Base-by-base conservation (phyloP, 1,140 invertebrate genomes). In the Pseudomyrmex sp. region DNA sequence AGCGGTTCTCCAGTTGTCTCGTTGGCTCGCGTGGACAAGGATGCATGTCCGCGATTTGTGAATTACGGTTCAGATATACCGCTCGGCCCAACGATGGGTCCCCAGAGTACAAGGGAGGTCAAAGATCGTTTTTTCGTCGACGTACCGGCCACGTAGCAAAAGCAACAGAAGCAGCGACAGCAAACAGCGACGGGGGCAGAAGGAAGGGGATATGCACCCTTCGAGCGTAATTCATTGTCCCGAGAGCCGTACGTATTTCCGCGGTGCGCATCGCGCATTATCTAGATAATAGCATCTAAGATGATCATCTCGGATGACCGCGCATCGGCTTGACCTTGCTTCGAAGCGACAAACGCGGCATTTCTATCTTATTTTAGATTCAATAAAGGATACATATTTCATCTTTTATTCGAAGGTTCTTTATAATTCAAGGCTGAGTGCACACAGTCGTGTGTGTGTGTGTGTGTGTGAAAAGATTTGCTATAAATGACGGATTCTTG, bases 201-300 rank as follows among this genome's bases (percentile, higher is more conserved):
- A 44, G 48, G 26, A 62, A 62, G 63, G 65, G 54, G 80, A 88
- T 26, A 26, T 84, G 75, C 88, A 83, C 82, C 73, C 85, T 85
- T 86, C 68, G 69, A 80, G 85, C 75, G 88, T 90, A 90, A 91
- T 90, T 91, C 91, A 91, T 90, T 90, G 90, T 91, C 86, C 89
- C 65, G 89, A 72, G 74, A 76, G 56, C 46, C 54, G 82, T 82
- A 77, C 86, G 85, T 87, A 86, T 83, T 84, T 88, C 84, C 82
- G 59, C 86, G 62, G 61, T 79, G 54, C 72, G 5, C 5, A 68
- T 82, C 84, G 77, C 82, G 87, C 90, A 90, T 90, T 91, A 91
- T 90, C 89, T 88, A 89, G 90, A 91, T 91, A 91, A 92, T 92
- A 89, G 90, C 90, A 90, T 91, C 88, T 87, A 72, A 89, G 85